Base-by-base conservation (phyloP, 2,113 vertebrate species). In the Cygnus atratus region DNA sequence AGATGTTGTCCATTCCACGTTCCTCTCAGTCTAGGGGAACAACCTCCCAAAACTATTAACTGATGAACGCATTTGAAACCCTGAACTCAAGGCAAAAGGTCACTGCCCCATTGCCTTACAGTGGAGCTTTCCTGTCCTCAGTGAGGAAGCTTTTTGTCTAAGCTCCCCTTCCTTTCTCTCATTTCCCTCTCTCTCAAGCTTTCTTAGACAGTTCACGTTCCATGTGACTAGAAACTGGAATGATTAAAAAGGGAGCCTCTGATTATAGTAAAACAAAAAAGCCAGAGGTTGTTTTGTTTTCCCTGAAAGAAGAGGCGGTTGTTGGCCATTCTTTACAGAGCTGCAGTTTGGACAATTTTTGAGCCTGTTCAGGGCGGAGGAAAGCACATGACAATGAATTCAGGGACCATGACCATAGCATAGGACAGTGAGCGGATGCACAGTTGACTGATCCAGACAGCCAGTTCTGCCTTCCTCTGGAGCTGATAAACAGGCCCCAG, bases 221-320 rank as follows among this genome's bases (percentile, higher is more conserved):
- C 86, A 81, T 95, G 87, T 91, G 90, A 97, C 92, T 94, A 93
- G 88, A 84, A 96, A 85, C 94, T 70, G 93, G 93, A 95, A 95
- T 92, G 90, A 94, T 94, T 96, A 94, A 93, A 97, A 96, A 97
- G 84, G 63, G 88, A 95, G 66, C 33, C 86, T 93, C 89, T 94
- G 90, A 90, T 91, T 95, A 93, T 93, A 94, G 91, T 78, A 77
- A 95, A 97, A 96, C 65, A 97, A 97, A 96, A 92, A 96, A 92
- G 79, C 44, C 84, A 65, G 57, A 83, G 88, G 88, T 90, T 92
- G 86, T 95, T 97, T 97, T 97, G 96, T 92, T 97, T 97, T 94
- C 90, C 76, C 44, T 96, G 94, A 95, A 85, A 93, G 97, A 97
- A 92, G 90, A 96, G 96, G 93, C 21, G 67, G 96, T 94, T 61